phyloP scores from a whole-genome alignment of 92 coral and sea anemone species.

The Palythoa caribaeorum region DNA sequence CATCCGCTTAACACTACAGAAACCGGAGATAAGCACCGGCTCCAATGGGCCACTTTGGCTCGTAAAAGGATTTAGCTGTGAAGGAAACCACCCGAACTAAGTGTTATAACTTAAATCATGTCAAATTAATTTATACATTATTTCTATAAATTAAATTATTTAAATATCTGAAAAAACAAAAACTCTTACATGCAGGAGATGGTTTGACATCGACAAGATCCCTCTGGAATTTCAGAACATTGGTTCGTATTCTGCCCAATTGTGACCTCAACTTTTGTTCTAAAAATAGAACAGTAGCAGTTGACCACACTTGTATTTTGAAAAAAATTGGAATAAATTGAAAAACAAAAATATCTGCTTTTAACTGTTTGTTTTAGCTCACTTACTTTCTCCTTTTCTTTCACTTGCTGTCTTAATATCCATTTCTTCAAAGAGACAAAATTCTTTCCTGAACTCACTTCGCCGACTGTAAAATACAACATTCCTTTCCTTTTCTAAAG shows the following conservation, averaged over 20 bases:
- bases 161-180: not conserved
- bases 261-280: conserved; percentile 88
- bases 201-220: conserved; percentile 94
- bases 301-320: not conserved
- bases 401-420: conserved; percentile 77
- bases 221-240: conserved; percentile 92
- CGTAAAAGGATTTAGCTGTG: too few species aligned
- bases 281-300: conserved; percentile 26
- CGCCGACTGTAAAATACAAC: conserved; percentile 80
- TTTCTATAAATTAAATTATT: too few species aligned
- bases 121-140: too few species aligned
- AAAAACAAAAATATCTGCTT: not conserved
- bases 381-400: conserved; percentile 89
- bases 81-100: too few species aligned
- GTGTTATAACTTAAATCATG: too few species aligned
- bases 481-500: conserved; percentile 90
- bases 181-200: conserved; percentile 80
- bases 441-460: conserved; percentile 94
- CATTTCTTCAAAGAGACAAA: conserved; percentile 83
- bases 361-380: not conserved
- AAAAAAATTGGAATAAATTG: too few species aligned
- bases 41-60: too few species aligned
- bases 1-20: too few species aligned
- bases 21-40: too few species aligned
- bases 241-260: conserved; percentile 77